Base-by-base conservation (phyloP, 23 tunicate genomes). In the Halocynthia aurantium region DNA sequence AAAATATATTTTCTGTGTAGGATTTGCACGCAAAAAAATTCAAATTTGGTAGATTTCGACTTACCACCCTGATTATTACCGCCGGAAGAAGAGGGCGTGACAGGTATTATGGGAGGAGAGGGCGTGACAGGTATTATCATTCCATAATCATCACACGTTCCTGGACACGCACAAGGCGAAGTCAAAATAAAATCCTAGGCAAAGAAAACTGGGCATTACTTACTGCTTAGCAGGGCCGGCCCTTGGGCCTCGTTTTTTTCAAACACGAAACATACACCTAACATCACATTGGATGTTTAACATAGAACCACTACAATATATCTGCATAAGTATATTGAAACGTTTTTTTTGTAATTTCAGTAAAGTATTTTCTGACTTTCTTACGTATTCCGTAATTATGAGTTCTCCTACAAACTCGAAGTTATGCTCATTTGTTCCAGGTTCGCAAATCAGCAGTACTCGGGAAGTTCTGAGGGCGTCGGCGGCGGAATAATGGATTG, bases 321-420 rank as follows among this genome's bases (percentile, higher is more conserved):
- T 31, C 44, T 31, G 44, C 44, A 31, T 1, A 31, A 31, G 44
- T 31, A 31, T 31, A 1, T 31, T 31, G 44, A 31, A 31, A 31
- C 44, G 44, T 31, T 31, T 31, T 31, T n/a, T 31, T 31, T 4
- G 44, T 31, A 31, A 31, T 31, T 31, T 31, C 44, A 31, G 44
- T 31, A 31, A 4, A 31, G 44, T 31, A 31, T 31, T 31, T 31
- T 31, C 4, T 31, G 4, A 31, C 44, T 31, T 31, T 31, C 95
- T 90, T 58, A 90, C 96, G 51, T 90, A 90, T 80, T 90, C 85
- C 0, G 83, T 81, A 18, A 76, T 76, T 11, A 74, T 69, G 55
- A 85, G 81, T 75, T 90, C 96, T 5, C 89, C 90, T 10, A 90
- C 44, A 80, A 90, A 90, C 58, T 83, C 62, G 21, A 88, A 70